Conservation (phyloP, 2,797 vertebrate species). For the Rhynchotus rufescens region DNA sequence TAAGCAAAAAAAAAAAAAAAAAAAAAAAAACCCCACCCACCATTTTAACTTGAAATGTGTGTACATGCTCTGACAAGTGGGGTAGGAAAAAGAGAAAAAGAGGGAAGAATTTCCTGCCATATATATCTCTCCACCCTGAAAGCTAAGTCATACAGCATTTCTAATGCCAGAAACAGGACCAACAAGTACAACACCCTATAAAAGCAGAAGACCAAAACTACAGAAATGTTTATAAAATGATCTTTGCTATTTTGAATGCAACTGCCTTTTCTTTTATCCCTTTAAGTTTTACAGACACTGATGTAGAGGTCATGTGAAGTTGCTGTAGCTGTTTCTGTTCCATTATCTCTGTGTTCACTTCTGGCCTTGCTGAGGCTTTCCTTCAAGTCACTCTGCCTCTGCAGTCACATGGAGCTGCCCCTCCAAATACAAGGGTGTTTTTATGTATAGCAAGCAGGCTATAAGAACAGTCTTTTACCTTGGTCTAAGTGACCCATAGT, state of each 20-base stretch:
- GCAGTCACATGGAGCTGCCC: not conserved
- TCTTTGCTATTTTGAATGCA: slow-evolving; percentile 1
- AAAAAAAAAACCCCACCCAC: no score
- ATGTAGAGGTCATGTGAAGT: not conserved
- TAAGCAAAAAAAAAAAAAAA: not conserved
- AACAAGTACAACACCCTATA: not conserved
- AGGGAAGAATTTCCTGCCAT: not conserved
- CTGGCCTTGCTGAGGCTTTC: not conserved
- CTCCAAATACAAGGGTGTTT: not conserved
- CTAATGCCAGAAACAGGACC: not conserved
- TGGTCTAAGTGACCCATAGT: not conserved
- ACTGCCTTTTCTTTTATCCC: slow-evolving; percentile 28
- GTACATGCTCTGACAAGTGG: not conserved
- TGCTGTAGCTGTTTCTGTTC: slow-evolving; percentile 37
- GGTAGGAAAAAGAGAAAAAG: not conserved
- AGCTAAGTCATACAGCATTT: not conserved
- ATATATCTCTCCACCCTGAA: not conserved
- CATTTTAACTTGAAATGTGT: rapidly evolving
- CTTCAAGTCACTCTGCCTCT: not conserved
- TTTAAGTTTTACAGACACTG: slow-evolving; percentile 26
- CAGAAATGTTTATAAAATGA: slow-evolving; percentile 14
- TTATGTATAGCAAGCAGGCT: not conserved
- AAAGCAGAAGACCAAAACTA: not conserved
- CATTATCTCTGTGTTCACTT: not conserved
- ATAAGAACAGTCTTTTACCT: not conserved